Percentiles rank a stretch among this genome's conserved stretches.
phyloP scores from a whole-genome alignment of 2,113 vertebrate genomes.

The Caranx ignobilis region DNA sequence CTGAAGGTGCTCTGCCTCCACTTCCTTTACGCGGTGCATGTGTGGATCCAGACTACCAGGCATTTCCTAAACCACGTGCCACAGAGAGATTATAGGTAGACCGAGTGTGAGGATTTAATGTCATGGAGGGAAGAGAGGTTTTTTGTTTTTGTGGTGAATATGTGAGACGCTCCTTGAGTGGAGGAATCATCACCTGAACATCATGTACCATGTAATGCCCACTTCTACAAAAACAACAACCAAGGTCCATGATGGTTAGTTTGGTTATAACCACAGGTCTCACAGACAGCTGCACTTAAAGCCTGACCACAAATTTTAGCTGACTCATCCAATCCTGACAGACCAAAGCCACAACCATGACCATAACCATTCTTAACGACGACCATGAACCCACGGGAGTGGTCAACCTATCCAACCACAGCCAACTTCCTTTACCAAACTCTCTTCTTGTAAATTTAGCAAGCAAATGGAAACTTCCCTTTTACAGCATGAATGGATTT shows the following conservation, averaged over 20 bases:
- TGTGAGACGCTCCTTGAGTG: conserved; percentile 33
- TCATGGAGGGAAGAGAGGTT: conserved; percentile 29
- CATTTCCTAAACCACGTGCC: conserved; percentile 67
- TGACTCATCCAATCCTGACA: conserved; percentile 51
- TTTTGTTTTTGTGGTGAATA: conserved; percentile 53
- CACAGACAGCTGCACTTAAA: conserved; percentile 27
- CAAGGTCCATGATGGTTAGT: conserved; percentile 6
- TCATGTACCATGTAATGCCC: conserved; percentile 10
- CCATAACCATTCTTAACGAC: conserved; percentile 32
- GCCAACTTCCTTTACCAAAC: conserved; percentile 30
- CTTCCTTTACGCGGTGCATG: conserved; percentile 40
- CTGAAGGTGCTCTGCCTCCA: conserved; percentile 50
- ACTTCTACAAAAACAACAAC: conserved; percentile 42
- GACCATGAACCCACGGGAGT: conserved; percentile 40
- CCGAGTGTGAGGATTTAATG: conserved; percentile 53
- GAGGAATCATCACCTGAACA: conserved; percentile 54
- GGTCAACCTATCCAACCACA: conserved; percentile 38
- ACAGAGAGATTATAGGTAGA: conserved; percentile 52
- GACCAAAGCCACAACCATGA: conserved; percentile 43
- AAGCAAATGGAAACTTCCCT: conserved; percentile 13
- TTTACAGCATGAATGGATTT: conserved; percentile 13
- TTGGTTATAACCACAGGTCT: conserved; percentile 52
- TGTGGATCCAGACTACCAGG: conserved; percentile 52
- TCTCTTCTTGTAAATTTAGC: conserved; percentile 27
- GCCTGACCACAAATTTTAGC: conserved; percentile 44